phyloP scores from a whole-genome alignment of 64 coral and sea anemone species.

The Porites australiensis region DNA sequence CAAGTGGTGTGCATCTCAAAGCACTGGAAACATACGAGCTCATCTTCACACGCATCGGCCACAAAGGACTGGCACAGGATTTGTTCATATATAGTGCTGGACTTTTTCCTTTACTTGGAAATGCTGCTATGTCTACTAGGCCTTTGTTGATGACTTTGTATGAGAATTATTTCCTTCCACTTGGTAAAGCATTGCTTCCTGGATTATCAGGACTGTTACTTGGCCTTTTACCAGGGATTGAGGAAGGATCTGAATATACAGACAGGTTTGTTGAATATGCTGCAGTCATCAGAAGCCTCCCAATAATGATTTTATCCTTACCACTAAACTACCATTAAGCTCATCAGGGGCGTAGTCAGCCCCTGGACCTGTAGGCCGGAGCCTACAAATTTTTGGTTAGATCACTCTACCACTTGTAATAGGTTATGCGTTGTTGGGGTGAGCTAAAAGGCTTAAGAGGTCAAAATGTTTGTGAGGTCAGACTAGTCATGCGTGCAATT shows the following conservation, averaged over 20 bases:
- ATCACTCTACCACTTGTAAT: too few species aligned
- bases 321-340: too few species aligned
- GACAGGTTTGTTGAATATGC: slow-evolving; percentile 72
- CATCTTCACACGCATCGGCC: slow-evolving; percentile 91
- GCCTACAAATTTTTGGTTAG: too few species aligned
- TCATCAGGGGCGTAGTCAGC: too few species aligned
- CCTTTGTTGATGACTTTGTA: slow-evolving; percentile 90
- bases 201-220: slow-evolving; percentile 83
- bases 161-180: slow-evolving; percentile 86
- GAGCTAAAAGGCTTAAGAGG: too few species aligned
- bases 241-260: slow-evolving; percentile 97
- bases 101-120: slow-evolving; percentile 88
- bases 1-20: slow-evolving; percentile 94
- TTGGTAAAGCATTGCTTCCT: slow-evolving; percentile 86
- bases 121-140: slow-evolving; percentile 95
- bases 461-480: too few species aligned
- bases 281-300: neutral
- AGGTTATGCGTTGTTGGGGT: too few species aligned
- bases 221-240: slow-evolving; percentile 90
- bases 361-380: too few species aligned
- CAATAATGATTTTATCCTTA: too few species aligned
- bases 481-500: too few species aligned
- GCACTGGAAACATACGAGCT: slow-evolving; percentile 95
- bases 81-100: slow-evolving; percentile 93
- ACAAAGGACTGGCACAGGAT: slow-evolving; percentile 88